phyloP scores from a whole-genome alignment of 2,888 invertebrate species.

The Agrochola lota region DNA sequence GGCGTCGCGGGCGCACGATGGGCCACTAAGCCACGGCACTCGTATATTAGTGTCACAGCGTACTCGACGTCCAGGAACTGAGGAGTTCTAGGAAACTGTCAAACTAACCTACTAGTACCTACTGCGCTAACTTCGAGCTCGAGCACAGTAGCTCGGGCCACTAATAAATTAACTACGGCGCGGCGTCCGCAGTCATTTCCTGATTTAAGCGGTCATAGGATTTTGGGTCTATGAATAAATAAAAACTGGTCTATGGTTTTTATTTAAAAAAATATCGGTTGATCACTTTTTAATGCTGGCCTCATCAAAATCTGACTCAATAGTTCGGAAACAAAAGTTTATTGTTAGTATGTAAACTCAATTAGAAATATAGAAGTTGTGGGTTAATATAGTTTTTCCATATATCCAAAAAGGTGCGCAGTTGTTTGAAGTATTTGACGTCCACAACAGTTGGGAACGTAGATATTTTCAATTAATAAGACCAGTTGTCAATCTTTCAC shows the following conservation, averaged over 20 bases:
- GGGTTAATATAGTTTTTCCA: neutral
- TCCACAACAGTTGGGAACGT: neutral
- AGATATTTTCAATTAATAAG: neutral
- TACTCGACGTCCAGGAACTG: conserved; percentile 30
- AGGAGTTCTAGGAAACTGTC: conserved; percentile 26
- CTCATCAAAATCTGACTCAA: too few relatives aligned
- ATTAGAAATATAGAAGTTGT: neutral
- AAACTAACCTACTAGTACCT: conserved; percentile 16
- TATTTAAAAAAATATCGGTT: neutral
- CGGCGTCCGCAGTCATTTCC: neutral
- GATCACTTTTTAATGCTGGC: neutral
- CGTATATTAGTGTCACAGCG: conserved; percentile 35
- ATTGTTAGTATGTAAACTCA: neutral
- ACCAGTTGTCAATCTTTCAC: neutral
- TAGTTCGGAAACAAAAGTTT: neutral
- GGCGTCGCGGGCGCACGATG: conserved; percentile 40
- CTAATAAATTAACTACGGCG: neutral
- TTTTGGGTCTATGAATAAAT: too few relatives aligned
- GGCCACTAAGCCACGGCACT: conserved; percentile 56
- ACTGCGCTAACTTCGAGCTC: neutral
- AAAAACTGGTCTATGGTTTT: too few relatives aligned
- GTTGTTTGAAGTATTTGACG: neutral
- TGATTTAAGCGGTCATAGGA: neutral
- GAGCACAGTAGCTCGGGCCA: neutral
- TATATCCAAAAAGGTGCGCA: neutral